These are phyloP conservation scores for Parapsyche elsis DNA, from an alignment of 1,140 invertebrate species.

Conservation along the genomic window DNA sequence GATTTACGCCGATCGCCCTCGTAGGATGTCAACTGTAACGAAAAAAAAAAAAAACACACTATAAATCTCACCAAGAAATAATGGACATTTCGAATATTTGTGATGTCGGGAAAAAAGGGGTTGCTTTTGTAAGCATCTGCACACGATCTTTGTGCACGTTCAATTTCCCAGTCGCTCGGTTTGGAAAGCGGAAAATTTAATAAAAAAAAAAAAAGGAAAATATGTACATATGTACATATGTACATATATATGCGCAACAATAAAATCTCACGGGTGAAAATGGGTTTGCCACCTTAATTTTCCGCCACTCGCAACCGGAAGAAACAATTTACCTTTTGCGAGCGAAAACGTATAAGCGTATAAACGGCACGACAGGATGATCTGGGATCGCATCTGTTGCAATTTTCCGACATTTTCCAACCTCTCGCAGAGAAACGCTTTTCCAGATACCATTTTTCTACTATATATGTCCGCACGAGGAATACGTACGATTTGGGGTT, in stretches of 20 bases:
- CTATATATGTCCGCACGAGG: too few relatives aligned
- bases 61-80: conserved; percentile 2
- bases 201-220: conserved; percentile 31
- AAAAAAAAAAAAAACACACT: not conserved
- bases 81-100: not conserved
- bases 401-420: conserved; percentile 34
- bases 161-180: not conserved
- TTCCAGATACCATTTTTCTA: too few relatives aligned
- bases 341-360: conserved; percentile 26
- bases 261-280: conserved; percentile 45
- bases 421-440: not conserved
- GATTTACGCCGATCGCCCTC: conserved; percentile 10
- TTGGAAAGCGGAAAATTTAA: conserved; percentile 31
- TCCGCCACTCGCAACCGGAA: conserved; percentile 41
- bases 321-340: conserved; percentile 44
- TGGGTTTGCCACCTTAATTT: conserved; percentile 50
- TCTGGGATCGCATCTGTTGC: conserved; percentile 9
- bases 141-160: not conserved
- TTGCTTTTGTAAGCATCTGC: too few relatives aligned
- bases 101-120: too few relatives aligned
- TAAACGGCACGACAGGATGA: conserved; percentile 31
- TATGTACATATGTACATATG: not conserved
- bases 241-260: conserved; percentile 24
- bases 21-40: conserved; percentile 21
- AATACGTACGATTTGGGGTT: too few relatives aligned